Conservation (phyloP, 2,888 invertebrate genomes). For the Cantharis rufa region DNA sequence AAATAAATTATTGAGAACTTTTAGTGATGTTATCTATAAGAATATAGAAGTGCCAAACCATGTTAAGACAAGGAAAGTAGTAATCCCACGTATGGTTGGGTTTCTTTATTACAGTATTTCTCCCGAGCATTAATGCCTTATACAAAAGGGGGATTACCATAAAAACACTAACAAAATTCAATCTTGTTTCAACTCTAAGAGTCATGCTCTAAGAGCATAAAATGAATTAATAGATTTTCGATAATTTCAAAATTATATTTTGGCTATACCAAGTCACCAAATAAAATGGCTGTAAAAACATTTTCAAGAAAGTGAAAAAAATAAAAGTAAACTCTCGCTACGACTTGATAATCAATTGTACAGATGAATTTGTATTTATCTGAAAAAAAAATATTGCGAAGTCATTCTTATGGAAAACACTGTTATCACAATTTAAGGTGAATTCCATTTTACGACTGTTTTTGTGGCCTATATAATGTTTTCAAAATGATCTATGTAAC, state of each 20-base stretch:
- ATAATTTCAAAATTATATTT: background rate
- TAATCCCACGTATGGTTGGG: background rate
- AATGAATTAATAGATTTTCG: background rate
- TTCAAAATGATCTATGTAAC: background rate
- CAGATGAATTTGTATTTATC: background rate
- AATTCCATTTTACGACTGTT: background rate
- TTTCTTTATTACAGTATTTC: background rate
- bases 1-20: background rate
- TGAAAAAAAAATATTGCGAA: background rate
- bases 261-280: background rate
- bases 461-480: background rate
- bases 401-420: background rate
- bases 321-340: background rate
- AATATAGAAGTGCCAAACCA: background rate
- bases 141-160: background rate
- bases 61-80: background rate
- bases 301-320: background rate
- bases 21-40: background rate
- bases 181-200: background rate
- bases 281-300: conserved; percentile 1
- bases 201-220: background rate
- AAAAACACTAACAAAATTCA: background rate
- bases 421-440: background rate
- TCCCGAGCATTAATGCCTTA: background rate
- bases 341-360: background rate